Percentiles rank a stretch among this genome's conserved stretches.
Conservation (phyloP, 2,797 vertebrate genomes). For the Merluccius polli region DNA sequence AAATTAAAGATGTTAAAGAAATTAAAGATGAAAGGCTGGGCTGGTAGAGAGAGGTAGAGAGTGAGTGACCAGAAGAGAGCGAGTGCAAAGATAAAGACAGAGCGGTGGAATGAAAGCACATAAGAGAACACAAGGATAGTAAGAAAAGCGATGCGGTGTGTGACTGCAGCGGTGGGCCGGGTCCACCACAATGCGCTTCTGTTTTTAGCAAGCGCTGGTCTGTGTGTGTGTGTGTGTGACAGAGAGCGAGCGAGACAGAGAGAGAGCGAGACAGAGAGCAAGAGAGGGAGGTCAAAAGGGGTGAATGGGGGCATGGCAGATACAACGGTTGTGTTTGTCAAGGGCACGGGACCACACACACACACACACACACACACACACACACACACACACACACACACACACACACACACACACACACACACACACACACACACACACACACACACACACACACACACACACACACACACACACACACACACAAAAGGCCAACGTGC, state of each 20-base stretch:
- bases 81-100: background rate
- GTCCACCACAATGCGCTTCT: conserved; percentile 66
- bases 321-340: background rate
- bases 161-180: conserved; percentile 54
- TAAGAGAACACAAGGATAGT: background rate
- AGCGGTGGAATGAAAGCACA: background rate
- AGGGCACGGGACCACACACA: conserved; percentile 18
- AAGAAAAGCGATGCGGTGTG: conserved; percentile 52
- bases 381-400: conserved; percentile 12
- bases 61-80: background rate
- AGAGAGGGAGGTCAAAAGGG: background rate
- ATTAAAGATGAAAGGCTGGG: background rate
- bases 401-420: conserved; percentile 14
- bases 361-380: conserved; percentile 21
- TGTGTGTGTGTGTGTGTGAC: conserved; percentile 38
- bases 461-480: conserved; percentile 10
- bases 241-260: background rate
- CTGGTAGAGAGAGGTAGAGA: background rate
- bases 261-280: background rate
- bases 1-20: too few species aligned
- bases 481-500: background rate
- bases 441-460: background rate
- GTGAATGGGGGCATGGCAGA: background rate
- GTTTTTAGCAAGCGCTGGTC: conserved; percentile 53
- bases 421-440: conserved; percentile 13